Evolutionary conservation across 2,888 invertebrate genomes (phyloP), one percentile per base, ranked within the genome.

Genomic region (Anarsia innoxiella): DNA sequence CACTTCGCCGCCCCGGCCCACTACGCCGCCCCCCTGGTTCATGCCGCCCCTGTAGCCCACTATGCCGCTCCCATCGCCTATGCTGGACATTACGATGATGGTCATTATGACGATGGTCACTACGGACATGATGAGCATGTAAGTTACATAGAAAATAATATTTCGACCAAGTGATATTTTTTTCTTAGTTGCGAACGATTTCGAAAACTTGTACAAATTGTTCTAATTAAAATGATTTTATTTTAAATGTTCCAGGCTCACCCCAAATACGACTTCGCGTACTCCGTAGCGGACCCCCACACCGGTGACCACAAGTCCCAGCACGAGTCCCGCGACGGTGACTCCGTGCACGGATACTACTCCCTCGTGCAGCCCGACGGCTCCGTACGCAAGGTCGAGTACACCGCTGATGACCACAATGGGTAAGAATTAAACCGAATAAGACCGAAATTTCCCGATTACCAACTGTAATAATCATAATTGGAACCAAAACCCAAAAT

Each of bases 251-350:
- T n/a, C n/a, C 54, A 80, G 71, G 53, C 69, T 35, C 70, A 78
- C 44, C 79, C 80, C n/a, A 70, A 73, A 56, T 80, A 80, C 51
- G 75, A 78, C 49, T 86, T 78, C 52, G 77, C 72, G 16, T 87
- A 87, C 62, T 86, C 86, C 39, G 87, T 87, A 25, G 59, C 82
- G 5, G 87, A 87, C 59, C 82, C 82, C 5, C 85, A 87, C 65
- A 87, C 87, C 46, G 87, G 87, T 26, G 87, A 87, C 69, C 74
- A 80, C 60, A 86, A 87, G 63, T 66, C 74, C 9, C 86, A 86
- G 64, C 83, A 86, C 49, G 87, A 87, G 63, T 62, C 60, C 47
- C 75, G 82, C 48, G 86, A 87, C 46, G 87, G 87, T 16, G 87
- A 86, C 54, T 71, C 64, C 12, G 86, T 86, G 12, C 84, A 86